These are phyloP conservation scores for Cerceris ruficornis DNA, from an alignment of 2,888 invertebrate species.

Conservation along the genomic window DNA sequence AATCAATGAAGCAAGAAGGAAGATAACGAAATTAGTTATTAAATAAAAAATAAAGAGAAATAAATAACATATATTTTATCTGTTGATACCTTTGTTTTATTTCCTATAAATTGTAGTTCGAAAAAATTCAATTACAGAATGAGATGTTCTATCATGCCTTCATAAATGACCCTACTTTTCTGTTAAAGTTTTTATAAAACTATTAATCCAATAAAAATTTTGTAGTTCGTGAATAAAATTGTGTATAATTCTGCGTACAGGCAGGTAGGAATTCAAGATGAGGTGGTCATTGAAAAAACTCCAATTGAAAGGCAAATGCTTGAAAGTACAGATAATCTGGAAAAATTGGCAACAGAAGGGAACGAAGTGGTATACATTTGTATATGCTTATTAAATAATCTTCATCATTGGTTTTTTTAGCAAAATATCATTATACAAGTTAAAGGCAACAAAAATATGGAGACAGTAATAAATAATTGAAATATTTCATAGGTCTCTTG, in stretches of 20 bases:
- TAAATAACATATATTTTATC: too few species aligned
- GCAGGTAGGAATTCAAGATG: conserved; percentile 61
- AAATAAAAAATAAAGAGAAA: too few species aligned
- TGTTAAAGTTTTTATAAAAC: too few species aligned
- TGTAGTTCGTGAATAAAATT: too few species aligned
- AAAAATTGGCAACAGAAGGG: conserved; percentile 86
- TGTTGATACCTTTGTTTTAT: too few species aligned
- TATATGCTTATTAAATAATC: conserved; percentile 6
- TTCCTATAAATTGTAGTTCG: too few species aligned
- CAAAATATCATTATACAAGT: background rate
- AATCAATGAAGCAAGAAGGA: too few species aligned
- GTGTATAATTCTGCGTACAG: conserved; percentile 46
- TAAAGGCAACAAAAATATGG: background rate
- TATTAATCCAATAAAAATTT: too few species aligned
- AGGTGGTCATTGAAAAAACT: conserved; percentile 83
- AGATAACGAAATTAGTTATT: too few species aligned
- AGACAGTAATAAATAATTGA: background rate
- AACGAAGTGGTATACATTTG: conserved; percentile 85
- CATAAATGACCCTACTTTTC: too few species aligned
- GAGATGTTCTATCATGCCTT: too few species aligned
- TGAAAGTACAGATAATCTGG: conserved; percentile 85
- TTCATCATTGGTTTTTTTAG: background rate
- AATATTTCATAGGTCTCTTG: conserved; percentile 83
- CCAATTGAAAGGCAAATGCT: conserved; percentile 86
- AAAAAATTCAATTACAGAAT: too few species aligned